A percentile compares a stretch with the other conserved stretches of the same genome.
Conservation (phyloP, 2,113 vertebrate genomes). For the Microtus montanus region DNA sequence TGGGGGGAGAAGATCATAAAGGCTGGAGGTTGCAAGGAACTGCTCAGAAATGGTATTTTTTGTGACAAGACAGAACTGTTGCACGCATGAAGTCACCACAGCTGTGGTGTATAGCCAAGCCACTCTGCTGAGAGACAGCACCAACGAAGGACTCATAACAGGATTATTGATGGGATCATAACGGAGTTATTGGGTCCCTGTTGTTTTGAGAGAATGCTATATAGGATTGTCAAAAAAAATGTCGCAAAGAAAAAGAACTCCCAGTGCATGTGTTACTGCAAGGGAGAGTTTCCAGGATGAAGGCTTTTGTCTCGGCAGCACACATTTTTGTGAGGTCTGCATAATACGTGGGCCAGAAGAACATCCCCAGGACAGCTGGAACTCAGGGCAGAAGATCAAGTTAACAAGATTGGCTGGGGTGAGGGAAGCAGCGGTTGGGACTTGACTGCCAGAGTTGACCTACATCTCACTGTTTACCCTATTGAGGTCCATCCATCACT, state of each 20-base stretch:
- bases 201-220: not conserved
- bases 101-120: too few relatives aligned
- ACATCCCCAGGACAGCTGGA: constrained; percentile 18
- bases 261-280: too few relatives aligned
- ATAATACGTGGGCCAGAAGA: constrained; percentile 64
- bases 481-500: constrained; percentile 16
- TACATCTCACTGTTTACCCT: constrained; percentile 19
- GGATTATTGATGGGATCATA: not conserved
- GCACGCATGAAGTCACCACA: not conserved
- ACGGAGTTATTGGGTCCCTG: not conserved
- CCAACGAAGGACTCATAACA: not conserved
- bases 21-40: not conserved
- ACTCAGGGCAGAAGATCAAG: constrained; percentile 70
- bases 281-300: not conserved
- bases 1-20: not conserved
- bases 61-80: too few relatives aligned
- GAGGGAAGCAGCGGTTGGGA: not conserved
- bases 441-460: not conserved
- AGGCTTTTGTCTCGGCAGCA: constrained; percentile 30
- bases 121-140: not conserved
- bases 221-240: not conserved
- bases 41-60: too few relatives aligned
- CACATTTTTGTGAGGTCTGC: constrained; percentile 65
- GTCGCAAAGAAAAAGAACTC: not conserved
- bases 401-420: constrained; percentile 55